Conservation (phyloP, 2,797 vertebrate genomes). For the Novumbra hubbsi region DNA sequence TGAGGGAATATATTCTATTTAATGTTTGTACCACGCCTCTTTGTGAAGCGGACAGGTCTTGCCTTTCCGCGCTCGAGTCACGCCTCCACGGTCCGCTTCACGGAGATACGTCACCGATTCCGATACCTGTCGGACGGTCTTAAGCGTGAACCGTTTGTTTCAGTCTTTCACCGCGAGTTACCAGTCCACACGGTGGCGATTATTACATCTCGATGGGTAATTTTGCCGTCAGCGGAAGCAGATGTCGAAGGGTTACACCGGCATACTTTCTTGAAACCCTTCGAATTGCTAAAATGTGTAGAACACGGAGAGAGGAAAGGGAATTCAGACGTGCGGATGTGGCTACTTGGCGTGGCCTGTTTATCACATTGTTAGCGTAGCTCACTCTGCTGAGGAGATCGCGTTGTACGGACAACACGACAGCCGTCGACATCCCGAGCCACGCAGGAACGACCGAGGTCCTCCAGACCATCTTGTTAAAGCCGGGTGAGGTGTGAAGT, state of each 20-base stretch:
- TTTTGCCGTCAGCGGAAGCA: neutral
- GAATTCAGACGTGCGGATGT: neutral
- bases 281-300: neutral
- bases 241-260: neutral
- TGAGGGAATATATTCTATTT: conserved; percentile 54
- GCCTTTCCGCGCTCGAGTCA: conserved; percentile 45
- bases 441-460: neutral
- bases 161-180: neutral
- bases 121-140: conserved; percentile 3
- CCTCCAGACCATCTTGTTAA: conserved; percentile 31
- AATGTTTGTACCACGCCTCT: conserved; percentile 48
- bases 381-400: neutral
- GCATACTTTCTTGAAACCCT: neutral
- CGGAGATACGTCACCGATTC: neutral
- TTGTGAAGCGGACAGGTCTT: conserved; percentile 45
- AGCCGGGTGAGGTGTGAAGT: conserved; percentile 34
- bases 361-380: conserved; percentile 3
- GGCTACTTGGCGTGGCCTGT: neutral
- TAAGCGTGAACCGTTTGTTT: neutral
- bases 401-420: neutral
- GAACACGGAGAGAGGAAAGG: neutral
- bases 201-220: neutral
- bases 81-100: neutral
- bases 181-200: neutral
- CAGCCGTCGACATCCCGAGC: too few species aligned